phyloP scores from a whole-genome alignment of 2,888 invertebrate genomes.

The Chrysina gloriosa region DNA sequence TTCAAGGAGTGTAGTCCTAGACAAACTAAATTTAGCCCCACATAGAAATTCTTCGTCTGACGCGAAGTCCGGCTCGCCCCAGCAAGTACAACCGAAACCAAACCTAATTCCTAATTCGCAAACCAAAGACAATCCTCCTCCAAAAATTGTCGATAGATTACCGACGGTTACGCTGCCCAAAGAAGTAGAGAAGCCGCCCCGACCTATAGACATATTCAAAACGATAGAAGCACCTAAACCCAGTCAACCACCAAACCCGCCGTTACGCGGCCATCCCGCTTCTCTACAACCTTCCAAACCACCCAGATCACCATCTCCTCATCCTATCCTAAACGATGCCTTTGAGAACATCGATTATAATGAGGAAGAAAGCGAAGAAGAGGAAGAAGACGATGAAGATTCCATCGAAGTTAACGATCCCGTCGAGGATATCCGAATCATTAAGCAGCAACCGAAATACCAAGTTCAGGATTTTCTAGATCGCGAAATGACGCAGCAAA shows the following conservation, averaged over 20 bases:
- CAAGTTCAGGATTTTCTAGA: slow-evolving; percentile 33
- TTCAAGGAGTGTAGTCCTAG: slow-evolving; percentile 21
- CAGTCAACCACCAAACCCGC: slow-evolving; percentile 21
- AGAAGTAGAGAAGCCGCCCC: background rate
- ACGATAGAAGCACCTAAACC: slow-evolving; percentile 15
- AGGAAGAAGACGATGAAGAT: slow-evolving; percentile 46
- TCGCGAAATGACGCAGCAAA: slow-evolving; percentile 27
- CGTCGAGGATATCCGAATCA: slow-evolving; percentile 22
- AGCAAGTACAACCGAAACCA: background rate
- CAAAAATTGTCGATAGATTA: slow-evolving; percentile 47
- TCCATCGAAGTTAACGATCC: slow-evolving; percentile 36
- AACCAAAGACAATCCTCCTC: slow-evolving; percentile 54
- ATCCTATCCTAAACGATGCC: slow-evolving; percentile 54
- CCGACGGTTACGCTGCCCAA: background rate
- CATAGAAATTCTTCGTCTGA: background rate
- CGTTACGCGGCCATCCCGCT: slow-evolving; percentile 33
- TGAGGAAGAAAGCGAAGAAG: slow-evolving; percentile 47
- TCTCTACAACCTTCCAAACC: slow-evolving; percentile 56
- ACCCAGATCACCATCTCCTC: slow-evolving; percentile 60
- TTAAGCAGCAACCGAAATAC: slow-evolving; percentile 5
- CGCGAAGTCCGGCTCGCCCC: background rate
- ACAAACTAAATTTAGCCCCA: background rate
- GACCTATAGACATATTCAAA: slow-evolving; percentile 12
- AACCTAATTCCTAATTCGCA: slow-evolving; percentile 44
- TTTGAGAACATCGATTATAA: slow-evolving; percentile 52